Evolutionary conservation across 2,888 invertebrate species (phyloP).

Genomic region (Drosophila pseudotakahashii): DNA sequence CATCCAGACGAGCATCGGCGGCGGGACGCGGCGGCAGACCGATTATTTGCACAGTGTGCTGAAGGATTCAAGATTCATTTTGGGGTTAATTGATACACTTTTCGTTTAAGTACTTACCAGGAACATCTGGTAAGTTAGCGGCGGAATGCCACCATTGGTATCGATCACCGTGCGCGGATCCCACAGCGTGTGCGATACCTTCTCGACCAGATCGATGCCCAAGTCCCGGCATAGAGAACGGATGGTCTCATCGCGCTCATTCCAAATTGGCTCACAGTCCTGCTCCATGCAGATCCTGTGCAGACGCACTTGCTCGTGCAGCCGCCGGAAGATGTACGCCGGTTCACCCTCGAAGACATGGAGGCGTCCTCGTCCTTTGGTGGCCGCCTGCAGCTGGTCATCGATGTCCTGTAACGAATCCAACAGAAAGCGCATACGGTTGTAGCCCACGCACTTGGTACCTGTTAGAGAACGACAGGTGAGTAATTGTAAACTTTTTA

Average conservation of each 20-base stretch:
- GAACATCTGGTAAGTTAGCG: constrained; percentile 90
- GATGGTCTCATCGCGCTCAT: constrained; percentile 86
- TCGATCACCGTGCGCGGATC: constrained; percentile 87
- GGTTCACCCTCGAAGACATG: constrained; percentile 88
- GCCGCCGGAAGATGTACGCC: constrained; percentile 85
- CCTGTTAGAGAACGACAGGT: constrained; percentile 58
- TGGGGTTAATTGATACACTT: neutral
- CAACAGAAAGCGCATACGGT: constrained; percentile 89
- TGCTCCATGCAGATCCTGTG: constrained; percentile 86
- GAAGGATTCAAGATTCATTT: neutral
- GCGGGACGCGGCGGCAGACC: constrained; percentile 87
- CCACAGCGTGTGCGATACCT: constrained; percentile 90
- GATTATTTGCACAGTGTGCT: constrained; percentile 88
- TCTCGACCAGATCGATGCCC: constrained; percentile 86
- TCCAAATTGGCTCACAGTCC: constrained; percentile 91
- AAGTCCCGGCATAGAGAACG: constrained; percentile 86
- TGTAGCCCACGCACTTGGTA: constrained; percentile 87
- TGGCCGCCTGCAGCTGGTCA: constrained; percentile 84
- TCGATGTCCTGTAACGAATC: constrained; percentile 89
- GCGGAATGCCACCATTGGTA: constrained; percentile 89
- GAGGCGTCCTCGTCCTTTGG: constrained; percentile 86
- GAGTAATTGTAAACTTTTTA: no score
- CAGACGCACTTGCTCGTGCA: constrained; percentile 87
- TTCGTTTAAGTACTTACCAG: constrained; percentile 84
- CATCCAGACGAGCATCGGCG: constrained; percentile 83